Evolutionary conservation across 2,888 invertebrate genomes (phyloP).

Genomic region (Agrochola litura): DNA sequence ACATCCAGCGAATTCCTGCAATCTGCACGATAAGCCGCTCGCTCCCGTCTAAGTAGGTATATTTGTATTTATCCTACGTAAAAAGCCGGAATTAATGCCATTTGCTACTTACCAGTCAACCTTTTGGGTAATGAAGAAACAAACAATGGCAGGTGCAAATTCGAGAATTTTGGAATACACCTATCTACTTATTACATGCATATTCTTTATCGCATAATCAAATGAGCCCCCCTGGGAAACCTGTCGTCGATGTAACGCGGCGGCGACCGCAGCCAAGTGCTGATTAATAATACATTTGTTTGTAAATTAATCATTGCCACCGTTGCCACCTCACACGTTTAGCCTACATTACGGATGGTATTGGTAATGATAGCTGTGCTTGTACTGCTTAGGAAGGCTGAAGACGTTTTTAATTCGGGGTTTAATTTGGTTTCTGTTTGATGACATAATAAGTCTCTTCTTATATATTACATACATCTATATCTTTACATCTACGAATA

Average conservation of each 20-base stretch:
- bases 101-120: neutral
- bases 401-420: neutral
- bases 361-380: constrained; percentile 11
- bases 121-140: neutral
- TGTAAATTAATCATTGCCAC: constrained; percentile 52
- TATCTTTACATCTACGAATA: neutral
- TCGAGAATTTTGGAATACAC: neutral
- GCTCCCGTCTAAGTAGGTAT: neutral
- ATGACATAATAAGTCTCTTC: neutral
- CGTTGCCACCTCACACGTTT: constrained; percentile 5
- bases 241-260: constrained; percentile 26
- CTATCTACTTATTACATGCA: neutral
- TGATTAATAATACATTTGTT: constrained; percentile 57
- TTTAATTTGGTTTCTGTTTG: neutral
- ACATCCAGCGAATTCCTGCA: neutral
- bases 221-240: constrained; percentile 12
- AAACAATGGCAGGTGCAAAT: neutral
- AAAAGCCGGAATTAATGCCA: neutral
- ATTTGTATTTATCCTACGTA: neutral
- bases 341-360: neutral
- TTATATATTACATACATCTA: neutral
- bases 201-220: constrained; percentile 28
- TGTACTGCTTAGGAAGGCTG: neutral
- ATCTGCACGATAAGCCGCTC: neutral
- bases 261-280: constrained; percentile 20